Base-by-base conservation (phyloP, 2,113 vertebrate species). In the Thermophis baileyi region DNA sequence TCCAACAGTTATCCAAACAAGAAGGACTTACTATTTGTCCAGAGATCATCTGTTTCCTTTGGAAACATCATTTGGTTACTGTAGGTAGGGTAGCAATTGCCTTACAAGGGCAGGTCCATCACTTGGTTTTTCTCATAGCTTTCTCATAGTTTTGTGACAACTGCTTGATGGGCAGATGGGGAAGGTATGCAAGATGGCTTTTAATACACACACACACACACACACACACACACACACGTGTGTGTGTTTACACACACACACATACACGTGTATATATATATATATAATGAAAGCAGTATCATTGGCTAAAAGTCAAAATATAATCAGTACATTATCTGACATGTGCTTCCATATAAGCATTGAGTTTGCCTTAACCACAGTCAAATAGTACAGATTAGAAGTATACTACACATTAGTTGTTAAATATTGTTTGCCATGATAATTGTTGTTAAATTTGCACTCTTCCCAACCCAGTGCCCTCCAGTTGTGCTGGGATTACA, bases 241-340 rank as follows among this genome's bases (percentile, higher is more conserved):
- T 50, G 11, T 50, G 22, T 22, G 46, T 46, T 46, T n/a, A n/a
- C n/a, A n/a, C n/a, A n/a, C n/a, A n/a, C n/a, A n/a, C n/a, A n/a
- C n/a, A n/a, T n/a, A n/a, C n/a, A n/a, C n/a, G n/a, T n/a, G n/a
- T 46, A 5, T 46, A 2, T 46, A 5, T 46, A 2, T 46, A 5
- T 46, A 2, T 46, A 46, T 46, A 96, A 91, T 51, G 10, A 93
- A 53, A 89, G 25, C 90, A 49, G 89, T 54, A 88, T 46, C 92
- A 53, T 94, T 87, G 87, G 93, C 90, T 94, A 20, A 14, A 81
- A 90, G 86, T 90, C 92, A 50, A 25, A 94, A 25, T 93, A 11
- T 69, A 92, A 94, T 91, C 93, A 60, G 91, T 92, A 54, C 54
- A 30, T 40, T 91, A 18, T 0, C n/a, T 35, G n/a, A 6, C 24